phyloP scores from a whole-genome alignment of 2,113 vertebrate species.

The Balaenoptera acutorostrata region DNA sequence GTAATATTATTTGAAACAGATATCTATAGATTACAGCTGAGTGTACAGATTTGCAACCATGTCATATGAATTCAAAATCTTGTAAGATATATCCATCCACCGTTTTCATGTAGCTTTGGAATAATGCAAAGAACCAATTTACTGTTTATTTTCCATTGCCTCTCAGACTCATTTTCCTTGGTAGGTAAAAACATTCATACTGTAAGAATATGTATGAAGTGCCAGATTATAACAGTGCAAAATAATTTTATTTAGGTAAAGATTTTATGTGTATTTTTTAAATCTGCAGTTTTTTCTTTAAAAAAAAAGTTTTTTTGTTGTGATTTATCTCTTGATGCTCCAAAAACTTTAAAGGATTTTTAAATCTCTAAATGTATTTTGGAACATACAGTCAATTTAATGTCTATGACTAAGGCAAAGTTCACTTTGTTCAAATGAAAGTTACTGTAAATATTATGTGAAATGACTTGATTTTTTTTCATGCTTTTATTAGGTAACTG shows the following conservation, averaged over 20 bases:
- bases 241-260: constrained; percentile 2
- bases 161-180: background rate
- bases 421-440: constrained; percentile 25
- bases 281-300: background rate
- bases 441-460: background rate
- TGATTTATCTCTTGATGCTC: background rate
- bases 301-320: background rate
- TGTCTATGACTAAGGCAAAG: background rate
- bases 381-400: background rate
- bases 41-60: background rate
- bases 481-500: constrained; percentile 6
- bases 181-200: background rate
- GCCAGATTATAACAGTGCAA: background rate
- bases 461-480: background rate
- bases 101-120: background rate
- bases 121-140: background rate
- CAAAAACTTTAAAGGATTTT: background rate
- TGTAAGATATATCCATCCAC: background rate
- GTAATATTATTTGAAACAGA: background rate
- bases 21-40: background rate
- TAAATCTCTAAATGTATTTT: background rate
- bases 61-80: background rate
- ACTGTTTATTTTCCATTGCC: background rate
- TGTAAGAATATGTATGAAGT: background rate
- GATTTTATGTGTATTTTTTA: background rate